These are phyloP conservation scores for Fratercula arctica DNA, from an alignment of 2,797 vertebrate species.

Conservation along the genomic window DNA sequence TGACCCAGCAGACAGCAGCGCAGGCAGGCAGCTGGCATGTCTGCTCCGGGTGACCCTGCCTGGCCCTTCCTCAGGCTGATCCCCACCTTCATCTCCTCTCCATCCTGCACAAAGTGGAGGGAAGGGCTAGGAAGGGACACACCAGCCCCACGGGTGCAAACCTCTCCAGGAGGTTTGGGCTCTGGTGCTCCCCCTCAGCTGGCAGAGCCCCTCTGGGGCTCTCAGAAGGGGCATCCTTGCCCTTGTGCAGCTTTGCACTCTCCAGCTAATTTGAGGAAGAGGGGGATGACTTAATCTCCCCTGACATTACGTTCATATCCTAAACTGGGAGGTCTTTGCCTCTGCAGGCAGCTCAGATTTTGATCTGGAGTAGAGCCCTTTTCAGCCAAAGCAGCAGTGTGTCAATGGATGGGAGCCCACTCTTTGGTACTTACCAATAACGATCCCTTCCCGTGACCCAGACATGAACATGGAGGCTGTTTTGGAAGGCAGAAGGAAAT, in stretches of 20 bases:
- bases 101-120: rapidly evolving
- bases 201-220: background rate
- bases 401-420: no score
- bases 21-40: background rate
- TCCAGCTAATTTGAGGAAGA: background rate
- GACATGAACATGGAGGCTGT: conserved; percentile 84
- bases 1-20: background rate
- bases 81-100: background rate
- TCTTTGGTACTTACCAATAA: conserved; percentile 76
- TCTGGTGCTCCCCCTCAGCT: background rate
- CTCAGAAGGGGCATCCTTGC: background rate
- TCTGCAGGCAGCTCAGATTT: background rate
- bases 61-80: rapidly evolving
- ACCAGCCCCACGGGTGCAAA: background rate
- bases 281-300: background rate
- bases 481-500: conserved; percentile 73
- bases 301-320: no score
- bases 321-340: background rate
- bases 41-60: rapidly evolving
- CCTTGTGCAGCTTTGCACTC: background rate
- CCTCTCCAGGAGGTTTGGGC: background rate
- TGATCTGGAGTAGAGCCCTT: background rate
- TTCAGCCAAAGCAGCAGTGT: rapidly evolving
- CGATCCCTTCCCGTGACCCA: conserved; percentile 74
- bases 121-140: background rate